These are phyloP conservation scores for Engystomops pustulosus DNA, from an alignment of 2,113 vertebrate genomes.

Conservation along the genomic window DNA sequence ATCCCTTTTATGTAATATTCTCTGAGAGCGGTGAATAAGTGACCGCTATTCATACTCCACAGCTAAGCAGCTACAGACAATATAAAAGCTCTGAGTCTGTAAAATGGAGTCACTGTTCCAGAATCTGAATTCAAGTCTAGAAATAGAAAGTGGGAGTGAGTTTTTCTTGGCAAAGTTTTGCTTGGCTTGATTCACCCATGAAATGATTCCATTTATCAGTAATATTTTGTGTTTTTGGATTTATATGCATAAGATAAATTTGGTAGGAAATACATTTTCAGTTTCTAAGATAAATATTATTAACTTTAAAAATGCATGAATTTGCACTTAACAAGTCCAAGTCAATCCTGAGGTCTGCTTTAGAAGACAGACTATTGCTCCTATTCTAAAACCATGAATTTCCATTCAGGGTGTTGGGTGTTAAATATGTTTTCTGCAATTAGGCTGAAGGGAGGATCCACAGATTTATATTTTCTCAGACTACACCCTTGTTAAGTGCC, in stretches of 20 bases:
- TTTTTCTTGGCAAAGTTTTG: not conserved
- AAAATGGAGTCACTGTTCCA: not conserved
- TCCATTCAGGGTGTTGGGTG: slow-evolving; percentile 37
- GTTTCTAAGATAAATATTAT: not conserved
- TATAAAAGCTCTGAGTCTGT: not conserved
- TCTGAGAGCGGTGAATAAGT: not conserved
- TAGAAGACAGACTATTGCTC: not conserved
- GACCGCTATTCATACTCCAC: not conserved
- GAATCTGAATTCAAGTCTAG: not conserved
- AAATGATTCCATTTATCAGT: not conserved
- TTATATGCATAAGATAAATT: not conserved
- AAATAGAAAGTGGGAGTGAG: not conserved
- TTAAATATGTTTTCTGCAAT: slow-evolving; percentile 22
- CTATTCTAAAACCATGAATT: not conserved
- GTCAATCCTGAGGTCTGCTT: not conserved
- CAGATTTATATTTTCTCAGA: not conserved
- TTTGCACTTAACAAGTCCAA: not conserved
- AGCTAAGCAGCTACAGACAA: not conserved
- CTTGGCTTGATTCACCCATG: not conserved
- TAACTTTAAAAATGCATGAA: not conserved
- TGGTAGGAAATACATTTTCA: not conserved
- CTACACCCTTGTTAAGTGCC: not conserved
- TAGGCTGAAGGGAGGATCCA: slow-evolving; percentile 37
- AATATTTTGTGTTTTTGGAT: not conserved
- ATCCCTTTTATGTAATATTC: too few relatives aligned